Percentiles rank a stretch among this genome's conserved stretches.
These are phyloP conservation scores for Bubo bubo DNA, from an alignment of 2,113 vertebrate species.

Conservation along the genomic window DNA sequence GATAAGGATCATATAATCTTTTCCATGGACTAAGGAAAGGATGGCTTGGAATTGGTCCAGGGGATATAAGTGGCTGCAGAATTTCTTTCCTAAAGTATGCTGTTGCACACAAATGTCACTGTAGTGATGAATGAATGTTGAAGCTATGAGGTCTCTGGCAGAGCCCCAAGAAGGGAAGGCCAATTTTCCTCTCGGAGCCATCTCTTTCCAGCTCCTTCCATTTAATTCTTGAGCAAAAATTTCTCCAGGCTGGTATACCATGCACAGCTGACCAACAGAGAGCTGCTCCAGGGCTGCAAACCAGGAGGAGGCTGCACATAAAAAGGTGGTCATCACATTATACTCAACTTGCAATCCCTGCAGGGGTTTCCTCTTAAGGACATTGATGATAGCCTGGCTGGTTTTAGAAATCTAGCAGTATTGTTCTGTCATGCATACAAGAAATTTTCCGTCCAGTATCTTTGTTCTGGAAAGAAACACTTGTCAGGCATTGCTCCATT, in stretches of 20 bases:
- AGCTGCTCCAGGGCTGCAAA: background rate
- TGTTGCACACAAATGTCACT: background rate
- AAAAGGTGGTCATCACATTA: accelerated
- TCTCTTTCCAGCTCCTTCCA: background rate
- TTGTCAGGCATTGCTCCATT: background rate
- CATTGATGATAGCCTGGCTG: background rate
- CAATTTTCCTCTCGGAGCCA: background rate
- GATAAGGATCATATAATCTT: background rate
- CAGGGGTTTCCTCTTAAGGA: background rate
- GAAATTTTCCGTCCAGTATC: background rate
- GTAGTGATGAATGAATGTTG: background rate
- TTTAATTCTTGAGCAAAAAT: background rate
- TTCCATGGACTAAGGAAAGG: background rate
- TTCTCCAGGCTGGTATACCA: background rate
- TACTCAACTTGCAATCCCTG: background rate
- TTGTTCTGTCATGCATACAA: background rate
- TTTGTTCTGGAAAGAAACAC: background rate
- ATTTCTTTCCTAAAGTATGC: background rate
- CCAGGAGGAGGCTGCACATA: background rate
- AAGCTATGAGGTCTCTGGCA: background rate
- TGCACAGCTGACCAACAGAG: background rate
- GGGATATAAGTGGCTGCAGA: background rate
- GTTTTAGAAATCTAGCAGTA: background rate
- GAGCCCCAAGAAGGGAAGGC: background rate
- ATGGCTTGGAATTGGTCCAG: background rate